Base-by-base conservation (phyloP, 2,888 invertebrate species). In the Cerceris rybyensis region DNA sequence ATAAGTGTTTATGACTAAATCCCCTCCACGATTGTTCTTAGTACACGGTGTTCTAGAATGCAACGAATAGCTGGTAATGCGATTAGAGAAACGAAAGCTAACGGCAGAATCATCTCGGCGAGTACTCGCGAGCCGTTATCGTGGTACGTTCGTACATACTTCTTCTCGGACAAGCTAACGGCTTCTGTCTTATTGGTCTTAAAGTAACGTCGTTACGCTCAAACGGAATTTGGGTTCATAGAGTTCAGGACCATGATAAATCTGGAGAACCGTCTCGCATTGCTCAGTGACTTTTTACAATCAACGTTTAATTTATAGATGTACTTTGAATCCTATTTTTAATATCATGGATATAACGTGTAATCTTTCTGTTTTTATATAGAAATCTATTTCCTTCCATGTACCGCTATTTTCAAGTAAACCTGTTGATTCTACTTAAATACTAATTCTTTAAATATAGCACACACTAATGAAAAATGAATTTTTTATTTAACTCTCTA, bases 111-210 rank as follows among this genome's bases (percentile, higher is more conserved):
- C 58, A 78, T 72, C 65, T 63, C 41, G 52, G 70, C 16, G 14
- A 49, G 42, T 63, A 80, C 49, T 67, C 39, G 61, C 67, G 60
- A 63, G 57, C 61, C 80, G 73, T 81, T 82, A 83, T 79, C 74
- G 59, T 50, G 17, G 63, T 41, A 67, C 41, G 46, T 61, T 74
- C 64, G 70, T 46, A 67, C 58, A 70, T 43, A 61, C 68, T 71
- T 59, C 69, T 66, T 60, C 42, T 55, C 57, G 14, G 57, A 63
- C 63, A 69, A 70, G 61, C 81, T 79, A 82, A 70, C 75, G 75
- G 81, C 63, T 68, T 71, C 55, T 55, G 67, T 77, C 73, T 80
- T 75, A 75, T 50, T 50, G 17, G 28, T 28, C 28, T 28, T 17
- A 57, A 70, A 14, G 28, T 70, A 46, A 69, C 74, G 70, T 6